Base-by-base conservation (phyloP, 2,113 vertebrate genomes). In the Ivindomyrus marchei region DNA sequence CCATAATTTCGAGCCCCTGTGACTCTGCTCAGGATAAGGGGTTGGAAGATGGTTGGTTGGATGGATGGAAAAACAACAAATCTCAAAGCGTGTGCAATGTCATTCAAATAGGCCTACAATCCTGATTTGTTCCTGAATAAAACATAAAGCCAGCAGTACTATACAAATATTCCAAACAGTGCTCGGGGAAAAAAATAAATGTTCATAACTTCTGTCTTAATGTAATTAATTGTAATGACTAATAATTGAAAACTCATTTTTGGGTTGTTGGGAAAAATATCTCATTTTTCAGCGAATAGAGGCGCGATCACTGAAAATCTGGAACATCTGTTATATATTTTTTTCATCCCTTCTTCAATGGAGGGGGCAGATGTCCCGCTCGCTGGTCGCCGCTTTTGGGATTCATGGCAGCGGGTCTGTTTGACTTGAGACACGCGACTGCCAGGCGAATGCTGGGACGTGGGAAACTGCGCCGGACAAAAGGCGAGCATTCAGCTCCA, bases 381-480 rank as follows among this genome's bases (percentile, higher is more conserved):
- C 0, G 88, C 92, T 92, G 92, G 87, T 88, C 90, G 91, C 93
- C 92, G 92, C 92, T 92, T 94, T 90, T 92, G 94, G 93, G 93
- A 91, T 91, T 92, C 92, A 92, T 90, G 89, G 92, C 92, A 91
- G 52, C 91, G 90, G 91, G 94, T 94, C 91, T 94, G 94, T 94
- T 93, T 95, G 95, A 91, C 95, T 94, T 90, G 85, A 96, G 97
- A 95, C 97, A 96, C 96, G 96, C 96, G 97, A 96, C 96, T 96
- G 95, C 96, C 94, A 94, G 92, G 95, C 93, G 95, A 95, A 93
- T 91, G 94, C 91, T 91, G 93, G 95, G 96, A 97, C 97, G 97
- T 98, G 97, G 98, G 97, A 98, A 99, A 95, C 91, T 89, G 89
- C 9, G 66, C 1, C 36, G 21, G 93, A 98, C 97, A 98, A 99